phyloP scores from a whole-genome alignment of 2,888 invertebrate genomes.

The Cryptophagus acutangulus region DNA sequence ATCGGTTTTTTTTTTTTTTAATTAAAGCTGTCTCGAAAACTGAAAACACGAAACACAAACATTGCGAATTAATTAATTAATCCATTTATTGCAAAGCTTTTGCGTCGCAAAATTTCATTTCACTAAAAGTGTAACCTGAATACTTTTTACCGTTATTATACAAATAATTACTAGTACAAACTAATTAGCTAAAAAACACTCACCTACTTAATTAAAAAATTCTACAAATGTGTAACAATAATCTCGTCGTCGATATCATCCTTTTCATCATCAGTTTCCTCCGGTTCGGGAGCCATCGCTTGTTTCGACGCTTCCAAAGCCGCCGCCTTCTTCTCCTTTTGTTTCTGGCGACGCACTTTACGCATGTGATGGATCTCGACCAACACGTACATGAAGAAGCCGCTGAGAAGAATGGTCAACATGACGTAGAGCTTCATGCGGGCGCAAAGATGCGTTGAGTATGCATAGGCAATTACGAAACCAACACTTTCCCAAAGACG shows the following conservation, averaged over 20 bases:
- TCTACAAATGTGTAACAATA: slow-evolving; percentile 76
- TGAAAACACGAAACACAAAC: too few relatives aligned
- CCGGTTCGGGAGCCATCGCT: slow-evolving; percentile 49
- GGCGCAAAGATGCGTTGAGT: slow-evolving; percentile 81
- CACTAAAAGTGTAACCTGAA: too few relatives aligned
- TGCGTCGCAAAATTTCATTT: background rate
- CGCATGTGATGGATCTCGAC: slow-evolving; percentile 79
- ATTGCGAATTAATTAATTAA: background rate
- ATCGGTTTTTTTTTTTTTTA: too few relatives aligned
- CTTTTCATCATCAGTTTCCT: slow-evolving; percentile 81
- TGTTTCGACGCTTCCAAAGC: slow-evolving; percentile 58
- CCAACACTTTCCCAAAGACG: slow-evolving; percentile 87
- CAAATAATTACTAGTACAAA: background rate
- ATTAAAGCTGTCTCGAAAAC: too few relatives aligned
- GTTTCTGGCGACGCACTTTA: slow-evolving; percentile 72
- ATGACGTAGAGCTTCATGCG: slow-evolving; percentile 82
- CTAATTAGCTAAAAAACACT: background rate
- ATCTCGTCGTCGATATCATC: slow-evolving; percentile 87
- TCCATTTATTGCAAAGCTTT: slow-evolving; percentile 1
- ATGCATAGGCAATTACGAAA: slow-evolving; percentile 85
- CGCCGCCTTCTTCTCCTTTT: slow-evolving; percentile 57
- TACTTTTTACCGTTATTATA: too few relatives aligned
- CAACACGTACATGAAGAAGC: slow-evolving; percentile 71
- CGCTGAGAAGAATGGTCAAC: slow-evolving; percentile 68
- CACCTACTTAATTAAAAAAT: slow-evolving; percentile 19